phyloP scores from a whole-genome alignment of 2,113 vertebrate genomes.

The Cacatua alba region DNA sequence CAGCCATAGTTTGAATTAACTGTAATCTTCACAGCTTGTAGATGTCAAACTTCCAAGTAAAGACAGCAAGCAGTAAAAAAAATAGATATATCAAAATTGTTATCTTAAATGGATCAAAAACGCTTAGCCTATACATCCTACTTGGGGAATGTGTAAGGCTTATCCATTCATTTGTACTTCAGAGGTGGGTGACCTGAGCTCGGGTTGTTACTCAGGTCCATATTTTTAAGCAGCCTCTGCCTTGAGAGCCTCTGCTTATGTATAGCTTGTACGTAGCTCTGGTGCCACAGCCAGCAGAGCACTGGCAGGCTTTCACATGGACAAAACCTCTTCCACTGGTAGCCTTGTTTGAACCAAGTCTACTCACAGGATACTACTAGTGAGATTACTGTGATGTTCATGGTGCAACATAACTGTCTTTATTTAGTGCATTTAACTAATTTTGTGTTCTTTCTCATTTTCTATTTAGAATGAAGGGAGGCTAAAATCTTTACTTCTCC shows the following conservation, averaged over 20 bases:
- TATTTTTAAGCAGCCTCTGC: not conserved
- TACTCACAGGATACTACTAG: not conserved
- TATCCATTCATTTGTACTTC: not conserved
- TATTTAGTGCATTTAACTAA: not conserved
- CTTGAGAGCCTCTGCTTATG: not conserved
- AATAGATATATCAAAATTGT: not conserved
- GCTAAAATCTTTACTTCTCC: not conserved
- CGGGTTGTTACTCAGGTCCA: not conserved
- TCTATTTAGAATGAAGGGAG: not conserved
- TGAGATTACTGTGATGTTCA: not conserved
- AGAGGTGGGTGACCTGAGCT: not conserved
- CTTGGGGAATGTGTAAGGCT: not conserved
- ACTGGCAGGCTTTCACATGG: not conserved
- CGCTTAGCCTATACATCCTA: not conserved
- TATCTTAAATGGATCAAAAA: not conserved
- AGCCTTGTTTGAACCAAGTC: not conserved
- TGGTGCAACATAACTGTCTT: not conserved
- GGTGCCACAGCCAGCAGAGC: not conserved
- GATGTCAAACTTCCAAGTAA: not conserved
- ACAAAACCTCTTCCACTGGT: not conserved
- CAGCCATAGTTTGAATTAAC: not conserved
- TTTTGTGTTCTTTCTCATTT: not conserved
- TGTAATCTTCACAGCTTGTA: not conserved
- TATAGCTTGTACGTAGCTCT: accelerated
- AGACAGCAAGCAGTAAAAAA: not conserved